Percentiles rank a stretch among this genome's conserved stretches.
Conservation (phyloP, 2,888 invertebrate genomes). For the Spisula solida region DNA sequence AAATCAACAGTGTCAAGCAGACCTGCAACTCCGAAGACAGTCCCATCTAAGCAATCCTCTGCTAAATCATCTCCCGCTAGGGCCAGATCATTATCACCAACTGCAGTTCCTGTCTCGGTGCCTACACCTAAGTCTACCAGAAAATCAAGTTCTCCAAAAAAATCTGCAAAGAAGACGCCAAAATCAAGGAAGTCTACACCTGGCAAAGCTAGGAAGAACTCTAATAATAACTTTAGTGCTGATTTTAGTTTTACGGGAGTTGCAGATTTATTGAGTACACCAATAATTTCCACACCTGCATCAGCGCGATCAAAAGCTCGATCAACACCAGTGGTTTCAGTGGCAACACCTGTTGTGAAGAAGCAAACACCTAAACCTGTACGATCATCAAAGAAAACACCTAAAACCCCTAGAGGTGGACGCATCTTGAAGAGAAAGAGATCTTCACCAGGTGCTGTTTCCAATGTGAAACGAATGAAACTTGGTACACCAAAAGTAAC, state of each 20-base stretch:
- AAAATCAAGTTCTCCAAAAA: slow-evolving; percentile 35
- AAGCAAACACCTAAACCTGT: slow-evolving; percentile 47
- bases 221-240: slow-evolving; percentile 53
- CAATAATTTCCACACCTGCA: slow-evolving; percentile 65
- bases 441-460: slow-evolving; percentile 45
- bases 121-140: slow-evolving; percentile 54
- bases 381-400: slow-evolving; percentile 57
- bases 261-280: slow-evolving; percentile 74
- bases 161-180: slow-evolving; percentile 46
- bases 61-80: slow-evolving; percentile 46
- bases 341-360: slow-evolving; percentile 6
- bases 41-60: slow-evolving; percentile 36
- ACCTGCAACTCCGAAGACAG: slow-evolving; percentile 41
- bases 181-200: slow-evolving; percentile 52
- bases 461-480: slow-evolving; percentile 65
- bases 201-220: slow-evolving; percentile 62
- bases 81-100: slow-evolving; percentile 55
- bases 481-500: slow-evolving; percentile 67
- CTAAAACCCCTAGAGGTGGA: slow-evolving; percentile 66
- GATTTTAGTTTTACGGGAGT: slow-evolving; percentile 75
- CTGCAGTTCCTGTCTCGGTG: not conserved
- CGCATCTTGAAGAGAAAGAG: slow-evolving; percentile 66
- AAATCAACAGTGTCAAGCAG: slow-evolving; percentile 38
- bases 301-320: slow-evolving; percentile 66
- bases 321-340: slow-evolving; percentile 49